These are phyloP conservation scores for Dicranocentrus wangi DNA, from an alignment of 2,888 invertebrate species.

Conservation along the genomic window DNA sequence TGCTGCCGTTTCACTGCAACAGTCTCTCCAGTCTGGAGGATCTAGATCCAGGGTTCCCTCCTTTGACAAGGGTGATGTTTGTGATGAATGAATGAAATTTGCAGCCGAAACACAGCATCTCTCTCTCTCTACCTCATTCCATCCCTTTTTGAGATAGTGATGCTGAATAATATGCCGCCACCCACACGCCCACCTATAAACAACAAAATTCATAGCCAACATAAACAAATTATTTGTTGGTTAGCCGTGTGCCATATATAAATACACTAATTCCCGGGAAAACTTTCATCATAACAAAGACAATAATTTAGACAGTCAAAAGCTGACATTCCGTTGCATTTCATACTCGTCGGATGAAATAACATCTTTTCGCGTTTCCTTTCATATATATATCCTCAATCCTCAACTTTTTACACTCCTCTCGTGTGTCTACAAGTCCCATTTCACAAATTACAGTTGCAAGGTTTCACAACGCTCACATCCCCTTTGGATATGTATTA, in stretches of 20 bases:
- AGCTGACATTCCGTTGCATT: conserved; percentile 3
- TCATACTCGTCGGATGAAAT: not conserved
- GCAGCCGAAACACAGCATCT: not conserved
- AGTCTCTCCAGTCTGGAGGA: too few relatives aligned
- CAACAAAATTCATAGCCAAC: too few relatives aligned
- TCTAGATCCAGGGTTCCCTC: too few relatives aligned
- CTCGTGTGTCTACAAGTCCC: not conserved
- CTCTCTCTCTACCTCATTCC: not conserved
- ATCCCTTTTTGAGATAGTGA: conserved; percentile 2
- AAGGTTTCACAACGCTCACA: not conserved
- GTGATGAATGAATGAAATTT: conserved; percentile 50
- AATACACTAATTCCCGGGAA: not conserved
- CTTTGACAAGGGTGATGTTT: not conserved
- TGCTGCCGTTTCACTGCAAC: conserved; percentile 12
- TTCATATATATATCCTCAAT: not conserved
- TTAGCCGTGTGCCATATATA: not conserved
- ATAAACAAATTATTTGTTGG: too few relatives aligned
- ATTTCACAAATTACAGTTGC: conserved; percentile 7
- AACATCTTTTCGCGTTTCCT: not conserved
- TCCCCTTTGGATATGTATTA: not conserved
- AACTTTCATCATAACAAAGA: conserved; percentile 11
- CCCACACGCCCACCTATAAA: not conserved
- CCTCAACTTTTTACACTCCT: not conserved
- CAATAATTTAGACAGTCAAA: not conserved
- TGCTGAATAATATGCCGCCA: not conserved